Base-by-base conservation (phyloP, 2,888 invertebrate species). In the Drosophila robusta region DNA sequence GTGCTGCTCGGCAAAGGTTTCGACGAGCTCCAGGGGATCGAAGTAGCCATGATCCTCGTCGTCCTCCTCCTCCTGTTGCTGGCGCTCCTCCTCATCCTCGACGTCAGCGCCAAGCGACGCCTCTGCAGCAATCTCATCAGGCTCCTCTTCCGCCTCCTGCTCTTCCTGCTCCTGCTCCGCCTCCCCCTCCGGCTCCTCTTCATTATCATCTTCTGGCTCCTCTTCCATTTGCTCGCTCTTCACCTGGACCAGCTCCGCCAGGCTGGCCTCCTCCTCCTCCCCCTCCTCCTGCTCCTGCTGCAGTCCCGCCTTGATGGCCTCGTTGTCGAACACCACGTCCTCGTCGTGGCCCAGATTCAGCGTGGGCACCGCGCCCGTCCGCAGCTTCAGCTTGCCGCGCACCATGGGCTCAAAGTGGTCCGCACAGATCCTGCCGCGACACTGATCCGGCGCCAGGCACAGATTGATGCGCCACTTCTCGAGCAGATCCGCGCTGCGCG, bases 401-500 rank as follows among this genome's bases (percentile, higher is more conserved):
- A 89, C 89, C 57, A 78, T 68, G 0, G 81, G 64, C 60, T 90
- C 89, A 44, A 90, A 90, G 54, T 90, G 90, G 45, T 89, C 81
- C 3, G 79, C 79, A 64, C 90, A 90, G 41, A 90, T 86, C 29
- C 82, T 80, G 3, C 88, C 90, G 3, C 82, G 85, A 41, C 88
- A 89, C 24, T 81, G 75, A 22, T 80, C 80, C 4, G 81, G 73
- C 5, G 84, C 41, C 46, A 91, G 44, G 0, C 84, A 72, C 1
- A 90, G 58, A 68, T 90, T 90, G 1, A 76, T 77, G 2, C 89
- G 82, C 90, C 90, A 90, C 50, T 90, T 90, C 38, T 87, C 79
- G 9, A 89, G 64, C 36, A 90, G 41, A 12, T 79, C 84, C 8
- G 72, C 75, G 44, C 67, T 73, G 14, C 85, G 80, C 0, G 90